Percentiles rank a stretch among this genome's conserved stretches.
Conservation (phyloP, 2,797 vertebrate genomes). For the Gallirallus australis region DNA sequence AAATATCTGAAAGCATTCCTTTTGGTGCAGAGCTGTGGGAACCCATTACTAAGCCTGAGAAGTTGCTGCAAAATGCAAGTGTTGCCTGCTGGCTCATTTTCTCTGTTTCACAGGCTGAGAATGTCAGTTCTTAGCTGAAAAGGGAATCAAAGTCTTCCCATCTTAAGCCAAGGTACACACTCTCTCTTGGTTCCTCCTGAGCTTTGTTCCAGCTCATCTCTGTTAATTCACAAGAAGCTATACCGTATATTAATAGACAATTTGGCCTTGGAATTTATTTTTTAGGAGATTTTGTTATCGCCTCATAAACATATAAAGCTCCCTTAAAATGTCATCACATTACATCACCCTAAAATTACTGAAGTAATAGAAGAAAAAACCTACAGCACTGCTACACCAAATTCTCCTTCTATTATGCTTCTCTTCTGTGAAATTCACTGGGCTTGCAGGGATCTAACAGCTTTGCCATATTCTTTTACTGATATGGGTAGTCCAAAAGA, state of each 20-base stretch:
- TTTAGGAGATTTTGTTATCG: constrained; percentile 23
- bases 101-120: background rate
- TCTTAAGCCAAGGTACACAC: background rate
- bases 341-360: constrained; percentile 31
- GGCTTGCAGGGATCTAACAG: background rate
- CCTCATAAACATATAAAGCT: constrained; percentile 19
- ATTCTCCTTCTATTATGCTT: background rate
- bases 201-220: background rate
- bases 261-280: constrained; percentile 36
- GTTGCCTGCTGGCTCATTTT: background rate
- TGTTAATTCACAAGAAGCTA: background rate
- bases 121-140: background rate
- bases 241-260: background rate
- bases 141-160: background rate
- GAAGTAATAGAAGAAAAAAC: constrained; percentile 2
- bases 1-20: background rate
- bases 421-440: background rate
- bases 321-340: constrained; percentile 33
- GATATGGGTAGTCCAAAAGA: background rate
- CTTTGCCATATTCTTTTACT: background rate
- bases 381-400: background rate
- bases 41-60: background rate
- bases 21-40: background rate
- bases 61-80: background rate
- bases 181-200: background rate